Evolutionary conservation across 2,797 vertebrate genomes (phyloP).

Genomic region (Amazona finschi): DNA sequence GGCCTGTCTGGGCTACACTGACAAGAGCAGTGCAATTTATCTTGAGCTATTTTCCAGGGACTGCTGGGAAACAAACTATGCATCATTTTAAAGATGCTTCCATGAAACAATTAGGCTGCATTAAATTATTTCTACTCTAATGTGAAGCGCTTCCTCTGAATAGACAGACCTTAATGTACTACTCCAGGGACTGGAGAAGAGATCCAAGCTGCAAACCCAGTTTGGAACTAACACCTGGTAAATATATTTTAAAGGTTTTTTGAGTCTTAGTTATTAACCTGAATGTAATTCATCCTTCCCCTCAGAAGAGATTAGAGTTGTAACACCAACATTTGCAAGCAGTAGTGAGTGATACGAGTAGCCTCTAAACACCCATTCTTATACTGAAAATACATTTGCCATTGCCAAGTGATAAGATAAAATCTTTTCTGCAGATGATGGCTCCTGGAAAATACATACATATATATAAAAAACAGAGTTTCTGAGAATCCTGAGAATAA

Average conservation of each 20-base stretch:
- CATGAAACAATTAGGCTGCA: neutral
- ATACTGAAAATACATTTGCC: conserved; percentile 27
- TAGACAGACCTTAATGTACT: neutral
- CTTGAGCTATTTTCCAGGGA: neutral
- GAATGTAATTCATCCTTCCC: neutral
- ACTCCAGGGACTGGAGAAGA: neutral
- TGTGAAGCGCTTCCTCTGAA: neutral
- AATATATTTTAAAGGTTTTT: neutral
- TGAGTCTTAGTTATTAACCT: neutral
- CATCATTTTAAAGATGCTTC: conserved; percentile 33
- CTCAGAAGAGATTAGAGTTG: neutral
- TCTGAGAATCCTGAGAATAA: neutral
- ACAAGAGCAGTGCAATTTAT: neutral
- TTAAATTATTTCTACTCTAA: neutral
- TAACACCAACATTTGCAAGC: conserved; percentile 9
- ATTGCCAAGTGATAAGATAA: conserved; percentile 5
- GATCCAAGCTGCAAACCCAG: neutral
- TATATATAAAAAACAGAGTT: neutral
- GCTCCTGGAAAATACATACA: neutral
- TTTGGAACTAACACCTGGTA: neutral
- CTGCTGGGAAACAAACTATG: conserved; percentile 17
- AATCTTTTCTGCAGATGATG: conserved; percentile 16
- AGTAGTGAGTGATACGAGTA: neutral
- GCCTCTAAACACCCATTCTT: conserved; percentile 9
- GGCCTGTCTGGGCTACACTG: neutral